Evolutionary conservation across 2,888 invertebrate genomes (phyloP).

Genomic region (Drosophila mettleri): DNA sequence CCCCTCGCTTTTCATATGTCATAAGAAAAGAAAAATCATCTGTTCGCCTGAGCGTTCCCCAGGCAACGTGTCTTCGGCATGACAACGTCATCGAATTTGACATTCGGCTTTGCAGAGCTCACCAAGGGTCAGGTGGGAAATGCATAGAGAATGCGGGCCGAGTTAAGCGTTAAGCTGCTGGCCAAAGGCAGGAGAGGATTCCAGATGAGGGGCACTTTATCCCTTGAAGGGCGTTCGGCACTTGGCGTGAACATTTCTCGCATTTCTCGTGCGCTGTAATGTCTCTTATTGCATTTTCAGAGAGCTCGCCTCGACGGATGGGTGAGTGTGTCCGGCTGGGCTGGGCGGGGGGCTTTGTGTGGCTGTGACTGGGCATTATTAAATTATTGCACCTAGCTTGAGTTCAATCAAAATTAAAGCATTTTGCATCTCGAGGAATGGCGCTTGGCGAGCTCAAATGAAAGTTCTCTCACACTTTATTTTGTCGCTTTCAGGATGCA

Average conservation of each 20-base stretch:
- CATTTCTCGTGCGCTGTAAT: slow-evolving; percentile 44
- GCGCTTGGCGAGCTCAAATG: background rate
- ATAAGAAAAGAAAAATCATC: slow-evolving; percentile 19
- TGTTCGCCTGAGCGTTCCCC: background rate
- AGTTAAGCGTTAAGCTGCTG: background rate
- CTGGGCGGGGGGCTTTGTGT: slow-evolving; percentile 9
- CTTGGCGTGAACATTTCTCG: slow-evolving; percentile 45
- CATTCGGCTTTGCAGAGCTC: slow-evolving; percentile 17
- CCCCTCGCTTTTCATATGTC: background rate
- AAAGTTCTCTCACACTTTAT: background rate
- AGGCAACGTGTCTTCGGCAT: slow-evolving; percentile 14
- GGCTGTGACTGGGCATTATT: slow-evolving; percentile 33
- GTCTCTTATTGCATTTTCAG: slow-evolving; percentile 58
- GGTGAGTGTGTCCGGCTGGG: background rate
- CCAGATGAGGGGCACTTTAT: slow-evolving; percentile 1
- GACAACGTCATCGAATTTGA: slow-evolving; percentile 57
- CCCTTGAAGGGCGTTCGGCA: slow-evolving; percentile 5
- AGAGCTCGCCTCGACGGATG: background rate
- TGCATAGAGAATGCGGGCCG: slow-evolving; percentile 42
- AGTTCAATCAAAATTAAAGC: slow-evolving; percentile 12
- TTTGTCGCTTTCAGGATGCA: slow-evolving; percentile 74
- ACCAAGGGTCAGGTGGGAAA: slow-evolving; percentile 47
- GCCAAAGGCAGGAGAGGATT: no score
- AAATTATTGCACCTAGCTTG: slow-evolving; percentile 40
- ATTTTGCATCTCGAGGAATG: background rate